Base-by-base conservation (phyloP, 2,113 vertebrate species). In the Lontra canadensis region DNA sequence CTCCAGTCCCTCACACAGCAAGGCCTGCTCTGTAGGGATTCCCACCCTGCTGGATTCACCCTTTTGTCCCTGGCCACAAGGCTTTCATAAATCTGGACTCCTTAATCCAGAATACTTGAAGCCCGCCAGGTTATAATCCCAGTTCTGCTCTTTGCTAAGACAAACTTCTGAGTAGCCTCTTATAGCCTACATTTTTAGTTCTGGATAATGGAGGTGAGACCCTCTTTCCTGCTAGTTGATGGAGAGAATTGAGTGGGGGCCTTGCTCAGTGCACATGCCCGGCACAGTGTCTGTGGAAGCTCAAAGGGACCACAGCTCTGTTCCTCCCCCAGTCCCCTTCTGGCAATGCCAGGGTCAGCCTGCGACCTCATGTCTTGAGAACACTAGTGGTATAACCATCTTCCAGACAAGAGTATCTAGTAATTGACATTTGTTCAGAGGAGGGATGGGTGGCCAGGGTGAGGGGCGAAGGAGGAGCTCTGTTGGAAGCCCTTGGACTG, bases 231-330 rank as follows among this genome's bases (percentile, higher is more conserved):
- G 13, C 47, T 0, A 2, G 7, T 52, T 15, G 52, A 31, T 6
- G 6, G 61, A 47, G 86, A 31, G 25, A 59, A 39, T 31, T 63
- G 26, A 78, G 7, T 6, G 4, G 59, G 49, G 18, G n/a, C 21
- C 31, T 26, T 13, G 21, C 25, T 3, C 9, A 4, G 36, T 2
- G 17, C 23, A 10, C 26, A 0, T 0, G 2, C 65, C 14, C 6
- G n/a, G 10, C 6, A 0, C 6, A 15, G 65, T 39, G 36, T 34
- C 80, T 47, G 10, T 6, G 7, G 25, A 6, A 6, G 26, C 79
- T 78, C 23, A 47, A 25, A 20, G 55, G 76, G 36, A 36, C 57
- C 6, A 0, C 2, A 6, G 29, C 39, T n/a, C 20, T 49, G 29
- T n/a, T 23, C 5, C 67, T 18, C 10, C 34, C 36, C 42, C 31